These are phyloP conservation scores for Alosa alosa DNA, from an alignment of 2,113 vertebrate species.

Conservation along the genomic window DNA sequence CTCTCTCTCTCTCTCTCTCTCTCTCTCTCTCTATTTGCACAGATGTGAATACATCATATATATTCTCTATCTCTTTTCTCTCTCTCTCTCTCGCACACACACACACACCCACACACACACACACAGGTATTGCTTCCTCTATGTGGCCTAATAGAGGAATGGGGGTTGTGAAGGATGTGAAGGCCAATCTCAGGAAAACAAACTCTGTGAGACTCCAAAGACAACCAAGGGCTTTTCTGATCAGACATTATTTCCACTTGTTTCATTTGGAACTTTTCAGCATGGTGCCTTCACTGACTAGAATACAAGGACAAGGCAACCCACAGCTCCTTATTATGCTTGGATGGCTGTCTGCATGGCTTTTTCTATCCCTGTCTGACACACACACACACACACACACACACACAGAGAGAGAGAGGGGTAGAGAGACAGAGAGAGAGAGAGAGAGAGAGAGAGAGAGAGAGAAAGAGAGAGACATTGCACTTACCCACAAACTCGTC, in stretches of 20 bases:
- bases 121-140: too few relatives aligned
- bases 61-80: too few relatives aligned
- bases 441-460: neutral
- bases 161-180: neutral
- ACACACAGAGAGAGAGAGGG: neutral
- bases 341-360: neutral
- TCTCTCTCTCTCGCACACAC: too few relatives aligned
- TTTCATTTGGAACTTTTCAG: neutral
- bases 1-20: too few relatives aligned
- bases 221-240: neutral
- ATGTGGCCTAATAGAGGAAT: too few relatives aligned
- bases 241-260: neutral
- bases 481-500: conserved; percentile 9
- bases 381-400: neutral
- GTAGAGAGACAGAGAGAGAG: neutral
- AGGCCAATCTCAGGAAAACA: neutral
- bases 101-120: too few relatives aligned
- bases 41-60: too few relatives aligned
- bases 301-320: neutral
- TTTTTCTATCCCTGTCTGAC: neutral
- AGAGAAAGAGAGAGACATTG: neutral
- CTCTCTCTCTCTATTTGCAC: too few relatives aligned
- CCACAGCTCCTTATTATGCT: neutral
- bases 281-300: conserved; percentile 4
- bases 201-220: neutral